Conservation (phyloP, 2,888 invertebrate genomes). For the Drosophila putrida region DNA sequence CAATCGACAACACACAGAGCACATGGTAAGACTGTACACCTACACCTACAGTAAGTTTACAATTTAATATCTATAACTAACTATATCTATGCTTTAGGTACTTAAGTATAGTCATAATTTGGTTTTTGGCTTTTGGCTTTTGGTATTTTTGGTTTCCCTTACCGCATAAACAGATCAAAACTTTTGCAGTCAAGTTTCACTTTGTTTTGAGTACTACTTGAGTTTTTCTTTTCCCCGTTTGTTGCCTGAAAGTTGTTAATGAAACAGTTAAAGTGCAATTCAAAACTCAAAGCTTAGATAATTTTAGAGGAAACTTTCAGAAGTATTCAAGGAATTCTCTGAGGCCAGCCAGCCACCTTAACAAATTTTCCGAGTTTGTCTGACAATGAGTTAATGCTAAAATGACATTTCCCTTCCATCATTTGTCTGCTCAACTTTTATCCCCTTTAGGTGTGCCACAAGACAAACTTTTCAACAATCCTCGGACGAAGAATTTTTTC, state of each 20-base stretch:
- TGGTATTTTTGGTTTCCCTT: not conserved
- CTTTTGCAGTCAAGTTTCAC: constrained; percentile 3
- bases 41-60: constrained; percentile 5
- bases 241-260: constrained; percentile 20
- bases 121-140: too few species aligned
- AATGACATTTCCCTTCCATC: not conserved
- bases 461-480: constrained; percentile 62
- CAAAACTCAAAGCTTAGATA: constrained; percentile 37
- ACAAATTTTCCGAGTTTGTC: constrained; percentile 23
- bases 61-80: not conserved
- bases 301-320: constrained; percentile 27
- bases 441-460: not conserved
- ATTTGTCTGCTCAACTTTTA: constrained; percentile 9
- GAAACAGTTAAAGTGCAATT: constrained; percentile 55
- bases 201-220: constrained; percentile 5
- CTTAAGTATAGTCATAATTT: constrained; percentile 7
- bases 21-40: constrained; percentile 38
- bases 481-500: constrained; percentile 32
- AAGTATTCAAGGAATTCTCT: constrained; percentile 39
- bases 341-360: constrained; percentile 1
- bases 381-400: constrained; percentile 11
- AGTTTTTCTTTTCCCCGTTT: not conserved
- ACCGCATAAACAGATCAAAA: not conserved
- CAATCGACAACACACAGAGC: constrained; percentile 27
- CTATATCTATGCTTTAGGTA: constrained; percentile 5